Evolutionary conservation across 2,888 invertebrate genomes (phyloP), one percentile per base, ranked within the genome.

Genomic region (Trissolcus japonicus): DNA sequence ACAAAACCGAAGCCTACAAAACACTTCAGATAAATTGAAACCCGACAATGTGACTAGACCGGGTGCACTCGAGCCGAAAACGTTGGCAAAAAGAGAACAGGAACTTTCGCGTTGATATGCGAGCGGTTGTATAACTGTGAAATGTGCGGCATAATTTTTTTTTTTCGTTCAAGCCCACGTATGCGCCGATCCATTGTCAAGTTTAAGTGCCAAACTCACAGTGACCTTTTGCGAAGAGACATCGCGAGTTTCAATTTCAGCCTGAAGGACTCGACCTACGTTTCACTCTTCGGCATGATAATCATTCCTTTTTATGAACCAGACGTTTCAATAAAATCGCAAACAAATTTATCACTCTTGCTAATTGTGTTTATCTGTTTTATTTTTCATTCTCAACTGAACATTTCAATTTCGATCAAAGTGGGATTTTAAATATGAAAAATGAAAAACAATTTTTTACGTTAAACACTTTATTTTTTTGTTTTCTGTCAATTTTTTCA

Each of bases 141-240:
- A 75, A 75, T 67, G 71, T 46, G 68, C 60, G 21, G 66, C 50
- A 67, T 65, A 60, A 71, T 73, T 73, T 80, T 79, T 78, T 78
- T 77, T n/a, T 35, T 35, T 35, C 81, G 73, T 82, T 81, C 82
- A 81, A 85, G 83, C 81, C 83, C 83, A 79, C 76, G 80, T 78
- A 80, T 82, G 79, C 80, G 80, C 71, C 77, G 82, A 81, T 69
- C 84, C 86, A 86, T 84, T 86, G 86, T 86, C 86, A 86, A 86
- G 86, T 86, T 86, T 86, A 84, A 85, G 74, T 80, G 80, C 81
- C 83, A 76, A 84, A 84, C 83, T 81, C 65, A 66, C 73, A 69
- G 69, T 76, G 76, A 75, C 78, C 78, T 76, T 76, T 79, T 73
- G 72, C 67, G 66, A 68, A 72, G 72, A 76, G 59, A 46, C 63